Evolutionary conservation across 2,888 invertebrate genomes (phyloP).

Genomic region (Caenorhabditis sp.): DNA sequence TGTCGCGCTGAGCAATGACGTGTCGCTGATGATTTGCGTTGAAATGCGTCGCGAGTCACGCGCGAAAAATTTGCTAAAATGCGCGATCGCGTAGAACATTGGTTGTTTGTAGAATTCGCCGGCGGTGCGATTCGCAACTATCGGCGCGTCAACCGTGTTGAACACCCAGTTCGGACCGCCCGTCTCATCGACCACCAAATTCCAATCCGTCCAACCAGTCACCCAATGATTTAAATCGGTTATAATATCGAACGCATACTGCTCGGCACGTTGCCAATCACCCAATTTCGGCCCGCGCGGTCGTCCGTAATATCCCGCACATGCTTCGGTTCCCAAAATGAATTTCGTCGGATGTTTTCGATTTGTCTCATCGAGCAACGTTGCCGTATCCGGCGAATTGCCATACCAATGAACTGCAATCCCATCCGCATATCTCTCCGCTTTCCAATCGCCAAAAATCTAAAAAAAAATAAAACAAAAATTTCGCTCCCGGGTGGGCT

Average conservation of each 20-base stretch:
- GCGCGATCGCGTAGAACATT: conserved; percentile 84
- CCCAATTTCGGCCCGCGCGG: conserved; percentile 77
- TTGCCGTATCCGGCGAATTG: conserved; percentile 72
- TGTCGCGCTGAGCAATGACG: not conserved
- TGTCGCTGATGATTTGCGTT: not conserved
- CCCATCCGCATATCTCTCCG: conserved; percentile 76
- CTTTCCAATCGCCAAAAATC: conserved; percentile 69
- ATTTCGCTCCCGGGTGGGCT: conserved; percentile 63
- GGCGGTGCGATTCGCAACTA: conserved; percentile 75
- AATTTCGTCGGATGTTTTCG: conserved; percentile 78
- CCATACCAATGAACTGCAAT: conserved; percentile 86
- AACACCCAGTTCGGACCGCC: conserved; percentile 86
- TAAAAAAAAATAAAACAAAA: conserved; percentile 43
- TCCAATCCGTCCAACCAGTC: conserved; percentile 90
- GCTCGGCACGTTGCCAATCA: conserved; percentile 79
- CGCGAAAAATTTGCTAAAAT: conserved; percentile 73
- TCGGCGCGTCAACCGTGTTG: conserved; percentile 85
- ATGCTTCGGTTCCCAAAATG: conserved; percentile 80
- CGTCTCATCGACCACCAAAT: conserved; percentile 79
- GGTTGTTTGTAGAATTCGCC: conserved; percentile 85
- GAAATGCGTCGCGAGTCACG: not conserved
- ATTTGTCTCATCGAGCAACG: conserved; percentile 77
- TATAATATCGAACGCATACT: conserved; percentile 76
- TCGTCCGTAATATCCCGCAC: conserved; percentile 53
- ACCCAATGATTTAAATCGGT: conserved; percentile 80